A percentile compares a stretch with the other conserved stretches of the same genome.
phyloP scores from a whole-genome alignment of 2,888 invertebrate genomes.

The Cabera pusaria region DNA sequence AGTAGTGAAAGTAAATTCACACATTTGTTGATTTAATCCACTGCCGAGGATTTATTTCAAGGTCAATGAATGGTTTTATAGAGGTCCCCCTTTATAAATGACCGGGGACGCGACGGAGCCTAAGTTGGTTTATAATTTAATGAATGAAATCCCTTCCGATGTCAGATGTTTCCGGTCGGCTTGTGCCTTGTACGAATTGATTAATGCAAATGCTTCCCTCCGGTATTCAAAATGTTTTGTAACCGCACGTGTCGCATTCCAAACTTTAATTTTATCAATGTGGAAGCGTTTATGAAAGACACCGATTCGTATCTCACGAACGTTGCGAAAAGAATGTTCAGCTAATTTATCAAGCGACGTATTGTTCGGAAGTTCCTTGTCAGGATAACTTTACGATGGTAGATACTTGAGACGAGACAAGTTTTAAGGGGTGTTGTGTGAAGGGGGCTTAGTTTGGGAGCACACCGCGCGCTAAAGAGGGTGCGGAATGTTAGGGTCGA shows the following conservation, averaged over 20 bases:
- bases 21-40: slow-evolving; percentile 5
- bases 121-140: slow-evolving; percentile 48
- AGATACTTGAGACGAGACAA: slow-evolving; percentile 29
- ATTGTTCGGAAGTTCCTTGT: slow-evolving; percentile 8
- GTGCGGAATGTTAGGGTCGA: slow-evolving; percentile 29
- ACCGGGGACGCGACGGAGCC: slow-evolving; percentile 44
- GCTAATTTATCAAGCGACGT: slow-evolving; percentile 12
- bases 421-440: slow-evolving; percentile 30
- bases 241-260: slow-evolving; percentile 22
- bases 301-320: slow-evolving; percentile 4
- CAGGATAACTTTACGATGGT: slow-evolving; percentile 18
- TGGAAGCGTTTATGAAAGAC: slow-evolving; percentile 4
- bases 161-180: slow-evolving; percentile 57
- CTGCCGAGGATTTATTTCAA: slow-evolving; percentile 19
- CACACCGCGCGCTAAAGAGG: slow-evolving; percentile 25
- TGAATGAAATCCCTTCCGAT: slow-evolving; percentile 60
- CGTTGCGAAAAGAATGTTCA: slow-evolving; percentile 5
- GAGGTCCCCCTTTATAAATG: slow-evolving; percentile 33
- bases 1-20: not conserved
- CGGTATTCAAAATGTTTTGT: slow-evolving; percentile 33
- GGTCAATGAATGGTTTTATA: slow-evolving; percentile 17
- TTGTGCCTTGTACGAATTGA: slow-evolving; percentile 44
- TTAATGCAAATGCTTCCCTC: slow-evolving; percentile 39
- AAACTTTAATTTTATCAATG: slow-evolving; percentile 10
- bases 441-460: slow-evolving; percentile 28